A percentile compares a stretch with the other conserved stretches of the same genome.
Evolutionary conservation across 2,113 vertebrate species (phyloP).

Genomic region (Nothoprocta perdicaria): DNA sequence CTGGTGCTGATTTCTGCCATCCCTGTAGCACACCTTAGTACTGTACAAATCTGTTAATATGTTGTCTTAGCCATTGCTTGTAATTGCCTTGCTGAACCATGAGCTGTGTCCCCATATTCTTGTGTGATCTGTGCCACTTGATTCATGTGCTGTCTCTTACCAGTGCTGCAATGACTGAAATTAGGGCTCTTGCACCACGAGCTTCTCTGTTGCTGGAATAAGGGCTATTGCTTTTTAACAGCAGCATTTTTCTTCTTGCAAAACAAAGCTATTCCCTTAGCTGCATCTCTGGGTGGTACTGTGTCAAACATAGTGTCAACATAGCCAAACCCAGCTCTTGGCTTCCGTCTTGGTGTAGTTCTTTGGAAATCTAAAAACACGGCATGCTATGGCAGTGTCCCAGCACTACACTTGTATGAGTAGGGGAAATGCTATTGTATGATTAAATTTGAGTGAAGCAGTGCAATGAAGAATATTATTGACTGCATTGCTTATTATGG

Average conservation of each 20-base stretch:
- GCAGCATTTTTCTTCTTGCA: neutral
- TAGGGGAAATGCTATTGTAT: neutral
- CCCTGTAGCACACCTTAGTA: neutral
- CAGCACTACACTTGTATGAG: fast-evolving
- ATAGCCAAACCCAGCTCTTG: no score
- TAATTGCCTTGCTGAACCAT: neutral
- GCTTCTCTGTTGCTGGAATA: neutral
- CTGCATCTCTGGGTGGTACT: neutral
- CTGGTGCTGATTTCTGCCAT: neutral
- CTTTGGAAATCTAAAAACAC: neutral
- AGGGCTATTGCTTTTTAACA: neutral
- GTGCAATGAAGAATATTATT: neutral
- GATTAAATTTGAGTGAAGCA: neutral
- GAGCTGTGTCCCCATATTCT: neutral
- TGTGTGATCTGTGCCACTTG: fast-evolving
- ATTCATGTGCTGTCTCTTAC: neutral
- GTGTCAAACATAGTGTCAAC: no score
- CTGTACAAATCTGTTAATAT: neutral
- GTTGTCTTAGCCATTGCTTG: neutral
- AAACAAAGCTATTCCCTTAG: neutral
- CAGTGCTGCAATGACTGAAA: fast-evolving
- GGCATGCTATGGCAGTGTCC: neutral
- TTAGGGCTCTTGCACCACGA: neutral
- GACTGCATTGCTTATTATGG: neutral
- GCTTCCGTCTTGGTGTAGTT: neutral